A percentile compares a stretch with the other conserved stretches of the same genome.
These are phyloP conservation scores for Apeltes quadracus DNA, from an alignment of 2,113 vertebrate species.

Conservation along the genomic window DNA sequence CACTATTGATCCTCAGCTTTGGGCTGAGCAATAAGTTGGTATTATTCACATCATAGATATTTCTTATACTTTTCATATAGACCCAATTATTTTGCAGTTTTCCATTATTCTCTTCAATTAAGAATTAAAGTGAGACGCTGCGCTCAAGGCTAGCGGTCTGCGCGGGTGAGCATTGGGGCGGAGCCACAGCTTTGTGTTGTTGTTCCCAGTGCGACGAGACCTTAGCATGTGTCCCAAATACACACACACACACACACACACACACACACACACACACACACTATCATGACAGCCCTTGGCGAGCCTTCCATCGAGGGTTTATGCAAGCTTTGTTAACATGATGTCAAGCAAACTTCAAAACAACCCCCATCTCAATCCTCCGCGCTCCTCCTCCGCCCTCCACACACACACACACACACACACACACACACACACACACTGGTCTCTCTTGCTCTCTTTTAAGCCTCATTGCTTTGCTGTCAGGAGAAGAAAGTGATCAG, in stretches of 20 bases:
- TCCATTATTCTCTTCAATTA: constrained; percentile 7
- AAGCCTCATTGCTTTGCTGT: constrained; percentile 27
- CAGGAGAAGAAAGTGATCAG: constrained; percentile 39
- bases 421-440: constrained; percentile 13
- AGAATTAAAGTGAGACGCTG: constrained; percentile 2
- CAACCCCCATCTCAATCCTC: constrained; percentile 52
- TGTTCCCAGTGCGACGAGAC: constrained; percentile 17
- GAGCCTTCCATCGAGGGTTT: constrained; percentile 62
- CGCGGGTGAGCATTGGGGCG: neutral
- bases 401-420: constrained; percentile 11
- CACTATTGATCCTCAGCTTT: too few species aligned
- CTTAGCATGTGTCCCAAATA: constrained; percentile 1
- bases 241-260: constrained; percentile 22
- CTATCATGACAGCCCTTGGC: constrained; percentile 35
- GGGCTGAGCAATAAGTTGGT: too few species aligned
- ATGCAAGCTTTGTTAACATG: constrained; percentile 71
- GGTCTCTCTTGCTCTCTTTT: constrained; percentile 16
- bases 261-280: constrained; percentile 33
- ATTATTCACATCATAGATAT: too few species aligned
- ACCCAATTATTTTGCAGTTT: neutral
- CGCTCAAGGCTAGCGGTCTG: constrained; percentile 8
- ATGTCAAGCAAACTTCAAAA: constrained; percentile 74
- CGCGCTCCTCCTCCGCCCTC: constrained; percentile 12
- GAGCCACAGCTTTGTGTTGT: constrained; percentile 6
- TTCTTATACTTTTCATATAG: too few species aligned